Evolutionary conservation across 2,113 vertebrate genomes (phyloP).

Genomic region (Carassius carassius): DNA sequence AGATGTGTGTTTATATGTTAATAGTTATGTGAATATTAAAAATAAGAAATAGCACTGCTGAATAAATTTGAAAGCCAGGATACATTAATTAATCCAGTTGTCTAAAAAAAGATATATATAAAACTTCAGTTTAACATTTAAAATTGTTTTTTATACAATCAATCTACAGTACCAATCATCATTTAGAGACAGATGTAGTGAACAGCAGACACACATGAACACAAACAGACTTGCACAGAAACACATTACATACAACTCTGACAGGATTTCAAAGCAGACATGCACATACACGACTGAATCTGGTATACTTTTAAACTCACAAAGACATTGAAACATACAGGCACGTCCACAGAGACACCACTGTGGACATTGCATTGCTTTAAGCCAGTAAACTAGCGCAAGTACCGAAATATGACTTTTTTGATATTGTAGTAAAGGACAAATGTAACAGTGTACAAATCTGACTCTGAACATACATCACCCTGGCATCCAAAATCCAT

Average conservation of each 20-base stretch:
- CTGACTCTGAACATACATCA: slow-evolving; percentile 19
- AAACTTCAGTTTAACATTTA: slow-evolving; percentile 43
- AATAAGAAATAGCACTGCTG: background rate
- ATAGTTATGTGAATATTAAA: background rate
- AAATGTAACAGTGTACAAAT: slow-evolving; percentile 22
- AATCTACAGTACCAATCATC: slow-evolving; percentile 55
- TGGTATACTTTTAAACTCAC: slow-evolving; percentile 38
- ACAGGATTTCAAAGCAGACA: slow-evolving; percentile 34
- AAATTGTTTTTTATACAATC: slow-evolving; percentile 51
- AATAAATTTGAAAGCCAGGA: background rate
- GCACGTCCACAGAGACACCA: background rate
- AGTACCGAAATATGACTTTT: slow-evolving; percentile 30
- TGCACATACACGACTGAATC: slow-evolving; percentile 37
- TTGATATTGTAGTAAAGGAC: background rate
- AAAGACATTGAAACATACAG: slow-evolving; percentile 20
- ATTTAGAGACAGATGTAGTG: slow-evolving; percentile 56
- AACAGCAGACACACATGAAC: slow-evolving; percentile 50
- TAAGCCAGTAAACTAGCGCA: slow-evolving; percentile 1
- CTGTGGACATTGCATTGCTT: background rate
- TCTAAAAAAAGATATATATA: slow-evolving; percentile 7
- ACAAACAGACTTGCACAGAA: slow-evolving; percentile 47
- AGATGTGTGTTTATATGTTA: background rate
- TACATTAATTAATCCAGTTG: slow-evolving; percentile 28
- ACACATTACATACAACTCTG: slow-evolving; percentile 34
- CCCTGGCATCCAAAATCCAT: slow-evolving; percentile 5